Evolutionary conservation across 2,113 vertebrate genomes (phyloP).

Genomic region (Odontesthes bonariensis): DNA sequence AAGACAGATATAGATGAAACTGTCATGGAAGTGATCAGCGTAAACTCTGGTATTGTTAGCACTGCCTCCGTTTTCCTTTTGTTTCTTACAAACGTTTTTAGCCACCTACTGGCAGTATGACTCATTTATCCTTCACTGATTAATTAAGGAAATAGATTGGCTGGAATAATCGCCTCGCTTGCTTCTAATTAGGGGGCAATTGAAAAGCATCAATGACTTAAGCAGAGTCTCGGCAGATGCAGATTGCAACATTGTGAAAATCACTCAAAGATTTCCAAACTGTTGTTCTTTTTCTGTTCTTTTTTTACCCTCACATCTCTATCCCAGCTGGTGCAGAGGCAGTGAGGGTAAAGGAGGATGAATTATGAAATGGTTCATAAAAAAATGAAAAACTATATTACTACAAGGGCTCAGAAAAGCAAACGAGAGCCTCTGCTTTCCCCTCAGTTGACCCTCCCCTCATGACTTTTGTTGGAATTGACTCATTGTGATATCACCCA

Average conservation of each 20-base stretch:
- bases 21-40: not conserved
- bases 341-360: conserved; percentile 6
- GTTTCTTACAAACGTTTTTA: conserved; percentile 31
- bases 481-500: conserved; percentile 8
- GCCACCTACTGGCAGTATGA: conserved; percentile 29
- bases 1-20: not conserved
- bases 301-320: not conserved
- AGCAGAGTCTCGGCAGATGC: conserved; percentile 42
- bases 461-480: conserved; percentile 13
- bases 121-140: conserved; percentile 67
- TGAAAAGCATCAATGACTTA: conserved; percentile 70
- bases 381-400: conserved; percentile 7
- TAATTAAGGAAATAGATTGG: conserved; percentile 75
- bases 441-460: conserved; percentile 6
- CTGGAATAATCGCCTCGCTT: conserved; percentile 66
- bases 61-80: conserved; percentile 9
- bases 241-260: conserved; percentile 13
- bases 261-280: conserved; percentile 4
- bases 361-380: conserved; percentile 48
- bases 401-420: conserved; percentile 26
- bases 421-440: conserved; percentile 1
- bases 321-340: conserved; percentile 25
- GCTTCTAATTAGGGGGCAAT: conserved; percentile 74
- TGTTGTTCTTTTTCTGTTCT: conserved; percentile 25
- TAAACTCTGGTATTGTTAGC: not conserved